These are phyloP conservation scores for Oasisia sp. DNA, from an alignment of 2,888 invertebrate genomes.

Conservation along the genomic window DNA sequence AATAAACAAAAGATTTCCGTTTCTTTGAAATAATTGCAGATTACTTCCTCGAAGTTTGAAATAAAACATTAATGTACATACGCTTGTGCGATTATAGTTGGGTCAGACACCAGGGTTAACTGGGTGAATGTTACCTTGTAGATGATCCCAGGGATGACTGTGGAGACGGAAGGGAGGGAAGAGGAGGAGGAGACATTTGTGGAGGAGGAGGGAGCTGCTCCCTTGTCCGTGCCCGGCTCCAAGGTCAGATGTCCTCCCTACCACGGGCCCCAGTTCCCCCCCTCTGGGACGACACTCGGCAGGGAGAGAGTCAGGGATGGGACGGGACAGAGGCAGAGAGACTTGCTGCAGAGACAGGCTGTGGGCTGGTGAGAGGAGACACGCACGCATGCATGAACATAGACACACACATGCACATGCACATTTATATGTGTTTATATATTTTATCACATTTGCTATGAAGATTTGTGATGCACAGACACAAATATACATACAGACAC, in stretches of 20 bases:
- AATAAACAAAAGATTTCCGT: too few species aligned
- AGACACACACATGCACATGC: not conserved
- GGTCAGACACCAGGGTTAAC: not conserved
- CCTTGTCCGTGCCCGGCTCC: constrained; percentile 55
- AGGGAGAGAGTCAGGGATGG: constrained; percentile 52
- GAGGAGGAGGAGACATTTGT: constrained; percentile 39
- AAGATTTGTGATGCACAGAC: too few species aligned
- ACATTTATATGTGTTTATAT: not conserved
- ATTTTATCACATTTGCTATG: not conserved
- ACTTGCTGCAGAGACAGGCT: constrained; percentile 56
- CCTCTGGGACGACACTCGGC: not conserved
- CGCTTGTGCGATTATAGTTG: too few species aligned
- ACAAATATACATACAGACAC: too few species aligned
- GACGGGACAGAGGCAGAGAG: constrained; percentile 53
- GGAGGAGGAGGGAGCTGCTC: constrained; percentile 51
- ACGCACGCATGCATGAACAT: not conserved
- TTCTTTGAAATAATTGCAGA: too few species aligned
- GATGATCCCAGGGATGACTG: constrained; percentile 13
- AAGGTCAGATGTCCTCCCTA: constrained; percentile 42
- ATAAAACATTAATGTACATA: too few species aligned
- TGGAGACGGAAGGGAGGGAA: constrained; percentile 30
- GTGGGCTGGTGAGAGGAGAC: constrained; percentile 53
- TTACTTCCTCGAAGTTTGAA: too few species aligned
- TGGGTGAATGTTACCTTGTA: not conserved
- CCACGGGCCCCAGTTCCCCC: constrained; percentile 53